Conservation (phyloP, 2,888 invertebrate species). For the Drosophila buzzatii region DNA sequence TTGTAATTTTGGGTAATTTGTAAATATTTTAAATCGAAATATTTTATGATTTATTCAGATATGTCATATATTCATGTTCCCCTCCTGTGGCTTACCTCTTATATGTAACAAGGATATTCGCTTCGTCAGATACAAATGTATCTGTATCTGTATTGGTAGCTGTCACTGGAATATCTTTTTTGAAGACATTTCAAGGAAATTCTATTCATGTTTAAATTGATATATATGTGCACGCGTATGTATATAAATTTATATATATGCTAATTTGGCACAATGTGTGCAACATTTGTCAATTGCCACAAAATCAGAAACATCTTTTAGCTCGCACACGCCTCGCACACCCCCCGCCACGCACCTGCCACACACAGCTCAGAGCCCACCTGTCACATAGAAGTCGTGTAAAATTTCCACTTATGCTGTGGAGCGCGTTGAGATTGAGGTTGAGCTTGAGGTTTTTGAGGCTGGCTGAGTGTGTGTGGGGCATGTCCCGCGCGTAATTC, state of each 20-base stretch:
- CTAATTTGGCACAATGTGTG: conserved; percentile 59
- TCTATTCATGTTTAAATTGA: conserved; percentile 17
- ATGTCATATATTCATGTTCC: not conserved
- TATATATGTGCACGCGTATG: conserved; percentile 13
- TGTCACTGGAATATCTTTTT: not conserved
- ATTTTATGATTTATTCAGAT: not conserved
- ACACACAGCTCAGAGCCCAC: conserved; percentile 15
- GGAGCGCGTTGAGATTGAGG: conserved; percentile 6
- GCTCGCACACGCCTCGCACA: not conserved
- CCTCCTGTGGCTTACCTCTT: not conserved
- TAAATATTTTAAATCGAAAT: too few species aligned
- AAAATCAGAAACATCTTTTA: conserved; percentile 66
- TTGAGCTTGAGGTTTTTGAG: conserved; percentile 33
- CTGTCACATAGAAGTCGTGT: conserved; percentile 39
- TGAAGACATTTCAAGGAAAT: conserved; percentile 8
- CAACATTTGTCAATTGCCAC: conserved; percentile 73
- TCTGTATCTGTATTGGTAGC: not conserved
- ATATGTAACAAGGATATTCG: not conserved
- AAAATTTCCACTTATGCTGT: conserved; percentile 52
- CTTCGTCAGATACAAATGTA: not conserved
- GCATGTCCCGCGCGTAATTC: conserved; percentile 70
- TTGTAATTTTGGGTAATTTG: too few species aligned
- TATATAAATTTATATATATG: conserved; percentile 39
- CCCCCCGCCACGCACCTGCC: not conserved
- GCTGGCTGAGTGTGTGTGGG: conserved; percentile 31